Conservation (phyloP, 2,113 vertebrate species). For the Megaceryle maxima region DNA sequence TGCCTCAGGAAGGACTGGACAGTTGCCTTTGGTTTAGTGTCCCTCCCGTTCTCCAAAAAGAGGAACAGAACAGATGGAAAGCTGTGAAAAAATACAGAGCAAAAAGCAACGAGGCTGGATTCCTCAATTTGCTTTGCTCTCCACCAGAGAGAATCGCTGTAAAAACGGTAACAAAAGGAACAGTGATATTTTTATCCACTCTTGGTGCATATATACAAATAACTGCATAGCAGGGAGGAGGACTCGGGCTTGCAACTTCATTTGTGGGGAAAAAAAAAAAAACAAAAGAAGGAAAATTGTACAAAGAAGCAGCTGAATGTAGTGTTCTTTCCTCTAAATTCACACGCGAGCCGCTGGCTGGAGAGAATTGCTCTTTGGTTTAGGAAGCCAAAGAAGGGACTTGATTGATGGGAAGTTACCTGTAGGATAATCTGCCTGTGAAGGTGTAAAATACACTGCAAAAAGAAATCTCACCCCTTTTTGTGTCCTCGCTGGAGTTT, state of each 20-base stretch:
- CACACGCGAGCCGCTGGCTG: accelerated
- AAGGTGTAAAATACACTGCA: neutral
- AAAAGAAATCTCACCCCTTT: too few species aligned
- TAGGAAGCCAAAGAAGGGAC: neutral
- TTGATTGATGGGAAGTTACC: neutral
- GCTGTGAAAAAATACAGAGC: neutral
- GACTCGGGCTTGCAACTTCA: neutral
- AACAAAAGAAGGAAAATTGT: neutral
- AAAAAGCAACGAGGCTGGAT: neutral
- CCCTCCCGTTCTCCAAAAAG: neutral
- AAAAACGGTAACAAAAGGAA: neutral
- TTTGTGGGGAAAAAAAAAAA: neutral
- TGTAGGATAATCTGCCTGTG: neutral
- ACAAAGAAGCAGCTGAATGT: neutral
- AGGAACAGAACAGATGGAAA: neutral
- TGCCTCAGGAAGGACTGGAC: neutral
- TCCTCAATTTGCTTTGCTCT: neutral
- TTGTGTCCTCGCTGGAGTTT: neutral
- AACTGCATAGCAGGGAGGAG: neutral
- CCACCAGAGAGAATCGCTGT: too few species aligned
- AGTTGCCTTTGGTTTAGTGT: neutral
- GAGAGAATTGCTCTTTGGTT: neutral
- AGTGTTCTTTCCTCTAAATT: neutral
- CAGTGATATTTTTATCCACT: neutral
- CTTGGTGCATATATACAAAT: neutral